These are phyloP conservation scores for Mastomys coucha DNA, from an alignment of 2,113 vertebrate genomes.

Conservation along the genomic window DNA sequence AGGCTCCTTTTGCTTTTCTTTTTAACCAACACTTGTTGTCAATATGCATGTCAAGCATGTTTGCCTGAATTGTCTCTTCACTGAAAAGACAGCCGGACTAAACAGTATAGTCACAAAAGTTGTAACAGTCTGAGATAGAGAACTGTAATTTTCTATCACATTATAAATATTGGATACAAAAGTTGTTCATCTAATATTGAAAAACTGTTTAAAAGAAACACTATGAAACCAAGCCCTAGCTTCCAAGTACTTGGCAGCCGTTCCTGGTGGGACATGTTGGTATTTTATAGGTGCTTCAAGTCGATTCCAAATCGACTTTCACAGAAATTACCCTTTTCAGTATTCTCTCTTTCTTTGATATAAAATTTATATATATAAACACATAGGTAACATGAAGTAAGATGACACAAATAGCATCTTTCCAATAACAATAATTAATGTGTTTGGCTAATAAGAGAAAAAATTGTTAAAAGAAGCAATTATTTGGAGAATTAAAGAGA, in stretches of 20 bases:
- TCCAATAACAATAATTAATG: neutral
- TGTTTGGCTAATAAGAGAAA: neutral
- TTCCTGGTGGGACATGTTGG: neutral
- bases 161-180: neutral
- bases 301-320: too few relatives aligned
- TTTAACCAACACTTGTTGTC: neutral
- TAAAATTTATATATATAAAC: constrained; percentile 3
- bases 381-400: neutral
- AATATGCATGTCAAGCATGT: neutral
- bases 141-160: neutral
- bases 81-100: neutral
- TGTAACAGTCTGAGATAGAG: constrained; percentile 39
- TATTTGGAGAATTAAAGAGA: neutral
- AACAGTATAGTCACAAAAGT: neutral
- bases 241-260: neutral
- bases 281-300: constrained; percentile 18
- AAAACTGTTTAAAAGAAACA: neutral
- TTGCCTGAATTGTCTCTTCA: neutral
- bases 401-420: neutral
- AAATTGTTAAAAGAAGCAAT: constrained; percentile 26
- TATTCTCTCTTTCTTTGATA: neutral
- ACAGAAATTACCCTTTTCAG: neutral
- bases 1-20: neutral
- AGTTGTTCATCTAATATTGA: neutral
- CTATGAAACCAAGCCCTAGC: neutral